Conservation (phyloP, 2,888 invertebrate genomes). For the Scaptodrosophila latifasciaeformis region DNA sequence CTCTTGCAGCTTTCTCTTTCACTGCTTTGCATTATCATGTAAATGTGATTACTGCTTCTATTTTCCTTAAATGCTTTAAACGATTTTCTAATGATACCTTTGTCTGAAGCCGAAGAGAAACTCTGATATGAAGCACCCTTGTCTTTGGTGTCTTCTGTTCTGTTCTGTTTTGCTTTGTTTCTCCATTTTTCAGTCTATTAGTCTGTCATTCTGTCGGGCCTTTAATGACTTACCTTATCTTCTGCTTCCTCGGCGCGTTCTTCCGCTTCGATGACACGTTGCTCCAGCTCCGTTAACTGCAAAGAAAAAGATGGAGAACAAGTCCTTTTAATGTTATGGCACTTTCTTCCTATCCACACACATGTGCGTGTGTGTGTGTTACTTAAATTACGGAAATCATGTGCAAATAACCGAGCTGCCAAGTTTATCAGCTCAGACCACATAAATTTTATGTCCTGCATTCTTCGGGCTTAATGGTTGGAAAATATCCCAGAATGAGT, state of each 20-base stretch:
- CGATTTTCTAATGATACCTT: slow-evolving; percentile 46
- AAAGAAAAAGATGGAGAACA: slow-evolving; percentile 33
- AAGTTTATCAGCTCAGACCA: slow-evolving; percentile 19
- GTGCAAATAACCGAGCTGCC: slow-evolving; percentile 26
- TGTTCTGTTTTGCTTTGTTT: slow-evolving; percentile 37
- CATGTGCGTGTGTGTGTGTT: slow-evolving; percentile 8
- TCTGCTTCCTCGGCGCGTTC: slow-evolving; percentile 94
- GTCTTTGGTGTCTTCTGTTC: slow-evolving; percentile 13
- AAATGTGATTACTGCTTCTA: too few relatives aligned
- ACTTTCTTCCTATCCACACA: not conserved
- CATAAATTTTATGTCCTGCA: slow-evolving; percentile 15
- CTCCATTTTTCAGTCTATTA: not conserved
- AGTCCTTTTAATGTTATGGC: not conserved
- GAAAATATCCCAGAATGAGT: too few relatives aligned
- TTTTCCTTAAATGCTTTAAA: slow-evolving; percentile 44
- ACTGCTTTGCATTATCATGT: slow-evolving; percentile 35
- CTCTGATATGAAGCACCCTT: too few relatives aligned
- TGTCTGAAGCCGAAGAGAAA: slow-evolving; percentile 14
- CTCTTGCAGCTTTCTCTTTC: not conserved
- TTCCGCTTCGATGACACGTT: slow-evolving; percentile 93
- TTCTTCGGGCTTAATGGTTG: too few relatives aligned
- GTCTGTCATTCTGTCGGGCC: slow-evolving; percentile 27
- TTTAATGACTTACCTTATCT: slow-evolving; percentile 86
- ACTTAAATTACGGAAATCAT: slow-evolving; percentile 31
- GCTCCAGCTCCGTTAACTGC: slow-evolving; percentile 95